Evolutionary conservation across 2,113 vertebrate genomes (phyloP), one percentile per base, ranked within the genome.

Genomic region (Tragelaphus scriptus): DNA sequence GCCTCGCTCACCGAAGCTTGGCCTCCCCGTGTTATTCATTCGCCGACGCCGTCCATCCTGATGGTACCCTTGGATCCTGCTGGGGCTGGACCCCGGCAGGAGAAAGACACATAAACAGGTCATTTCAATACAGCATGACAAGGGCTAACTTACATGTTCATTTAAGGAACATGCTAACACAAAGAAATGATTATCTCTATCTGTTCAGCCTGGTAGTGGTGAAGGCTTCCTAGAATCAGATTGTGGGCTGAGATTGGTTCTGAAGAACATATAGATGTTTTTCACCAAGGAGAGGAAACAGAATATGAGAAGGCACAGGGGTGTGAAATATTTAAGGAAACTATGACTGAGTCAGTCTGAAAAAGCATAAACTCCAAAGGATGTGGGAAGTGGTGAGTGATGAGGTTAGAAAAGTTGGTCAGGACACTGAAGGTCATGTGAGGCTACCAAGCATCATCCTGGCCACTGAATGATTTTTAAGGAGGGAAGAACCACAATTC

Each of bases 321-420:
- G 92, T 96, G 82, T 94, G 85, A 97, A 71, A 26, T 86, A 40
- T 82, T 49, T 14, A 61, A 86, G 90, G 77, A 97, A 96, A 91
- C 47, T 55, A 17, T 44, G 30, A 97, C 68, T 87, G 56, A 93
- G 16, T 84, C 36, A 61, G 94, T 51, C 32, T 96, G 61, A 8
- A 65, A 65, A 63, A 32, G 61, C 61, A 63, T 63, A 65, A 91
- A 91, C 10, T 75, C 68, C 36, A 75, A 40, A 51, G 51, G n/a
- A n/a, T 84, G 61, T 17, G 23, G 56, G 19, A 65, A 80, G 23
- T 49, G 79, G 85, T 86, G n/a, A 95, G n/a, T 49, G 80, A 88
- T 30, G 75, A 88, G 12, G 44, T 92, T 55, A 88, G 90, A 91
- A 17, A 82, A 82, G 63, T 13, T 80, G 40, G 12, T 36, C n/a